Evolutionary conservation across 1,140 invertebrate species (phyloP).

Genomic region (Callitettix versicolor): DNA sequence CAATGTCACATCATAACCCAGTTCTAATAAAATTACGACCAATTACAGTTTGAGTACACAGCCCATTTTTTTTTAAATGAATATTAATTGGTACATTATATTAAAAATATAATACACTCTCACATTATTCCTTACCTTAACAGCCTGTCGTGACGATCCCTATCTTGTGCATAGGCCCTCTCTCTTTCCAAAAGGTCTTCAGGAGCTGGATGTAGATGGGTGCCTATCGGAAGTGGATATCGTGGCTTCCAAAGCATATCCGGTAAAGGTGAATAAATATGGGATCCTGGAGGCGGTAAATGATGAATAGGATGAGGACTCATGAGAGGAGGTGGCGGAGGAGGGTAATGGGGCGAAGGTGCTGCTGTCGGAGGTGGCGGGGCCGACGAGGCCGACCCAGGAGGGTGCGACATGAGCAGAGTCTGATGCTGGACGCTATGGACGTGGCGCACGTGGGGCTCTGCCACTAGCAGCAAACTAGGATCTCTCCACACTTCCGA

Average conservation of each 20-base stretch:
- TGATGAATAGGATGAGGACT: slow-evolving; percentile 34
- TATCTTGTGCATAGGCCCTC: slow-evolving; percentile 35
- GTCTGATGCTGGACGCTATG: slow-evolving; percentile 40
- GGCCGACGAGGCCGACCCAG: slow-evolving; percentile 28
- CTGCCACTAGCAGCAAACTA: slow-evolving; percentile 33
- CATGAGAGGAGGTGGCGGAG: slow-evolving; percentile 29
- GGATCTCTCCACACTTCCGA: slow-evolving; percentile 36
- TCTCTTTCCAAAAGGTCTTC: slow-evolving; percentile 4
- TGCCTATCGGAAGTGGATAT: slow-evolving; percentile 21
- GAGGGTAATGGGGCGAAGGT: slow-evolving; percentile 25
- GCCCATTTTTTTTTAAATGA: too few species aligned
- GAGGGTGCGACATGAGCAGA: slow-evolving; percentile 41
- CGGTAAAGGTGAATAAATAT: slow-evolving; percentile 14
- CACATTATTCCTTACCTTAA: slow-evolving; percentile 9
- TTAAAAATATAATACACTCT: not conserved
- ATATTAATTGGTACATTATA: not conserved
- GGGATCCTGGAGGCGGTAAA: slow-evolving; percentile 26
- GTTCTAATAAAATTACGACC: too few species aligned
- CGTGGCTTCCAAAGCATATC: slow-evolving; percentile 24
- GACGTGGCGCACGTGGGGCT: slow-evolving; percentile 40
- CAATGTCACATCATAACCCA: too few species aligned
- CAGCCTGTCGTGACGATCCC: slow-evolving; percentile 29
- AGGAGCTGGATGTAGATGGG: slow-evolving; percentile 1
- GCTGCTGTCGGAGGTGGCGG: slow-evolving; percentile 25
- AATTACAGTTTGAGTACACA: too few species aligned